Evolutionary conservation across 2,888 invertebrate genomes (phyloP).

Genomic region (Acheta domesticus): DNA sequence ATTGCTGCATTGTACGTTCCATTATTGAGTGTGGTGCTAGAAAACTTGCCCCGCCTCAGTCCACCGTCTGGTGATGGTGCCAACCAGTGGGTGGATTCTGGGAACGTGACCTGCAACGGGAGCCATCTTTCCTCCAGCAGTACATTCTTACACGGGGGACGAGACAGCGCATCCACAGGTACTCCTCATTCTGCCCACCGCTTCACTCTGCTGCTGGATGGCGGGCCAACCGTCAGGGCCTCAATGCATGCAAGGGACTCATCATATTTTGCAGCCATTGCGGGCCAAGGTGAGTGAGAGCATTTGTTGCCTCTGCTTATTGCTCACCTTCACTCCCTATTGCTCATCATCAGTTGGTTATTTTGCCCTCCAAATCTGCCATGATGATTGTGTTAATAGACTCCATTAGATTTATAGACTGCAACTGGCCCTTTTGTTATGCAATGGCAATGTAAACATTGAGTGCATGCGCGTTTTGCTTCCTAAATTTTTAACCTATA

Average conservation of each 20-base stretch:
- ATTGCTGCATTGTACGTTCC: slow-evolving; percentile 90
- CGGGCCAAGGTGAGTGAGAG: slow-evolving; percentile 57
- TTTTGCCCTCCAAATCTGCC: not conserved
- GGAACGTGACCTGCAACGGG: slow-evolving; percentile 26
- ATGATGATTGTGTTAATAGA: no score
- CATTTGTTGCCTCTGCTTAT: not conserved
- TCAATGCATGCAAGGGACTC: slow-evolving; percentile 76
- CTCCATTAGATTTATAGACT: not conserved
- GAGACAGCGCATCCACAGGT: slow-evolving; percentile 49
- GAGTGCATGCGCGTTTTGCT: not conserved
- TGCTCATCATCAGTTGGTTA: not conserved
- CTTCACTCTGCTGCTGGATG: slow-evolving; percentile 70
- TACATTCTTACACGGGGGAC: slow-evolving; percentile 55
- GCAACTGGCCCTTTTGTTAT: not conserved
- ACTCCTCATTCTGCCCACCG: slow-evolving; percentile 56
- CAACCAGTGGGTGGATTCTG: not conserved
- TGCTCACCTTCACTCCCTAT: not conserved
- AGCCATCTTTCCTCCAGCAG: slow-evolving; percentile 58
- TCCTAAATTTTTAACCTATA: slow-evolving; percentile 21
- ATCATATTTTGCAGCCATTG: slow-evolving; percentile 66
- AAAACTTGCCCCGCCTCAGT: slow-evolving; percentile 75
- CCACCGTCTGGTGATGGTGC: slow-evolving; percentile 40
- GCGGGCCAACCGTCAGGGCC: slow-evolving; percentile 62
- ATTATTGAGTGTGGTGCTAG: slow-evolving; percentile 82
- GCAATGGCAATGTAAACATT: not conserved